Conservation (phyloP, 2,888 invertebrate genomes). For the Balanococcus diminutus region DNA sequence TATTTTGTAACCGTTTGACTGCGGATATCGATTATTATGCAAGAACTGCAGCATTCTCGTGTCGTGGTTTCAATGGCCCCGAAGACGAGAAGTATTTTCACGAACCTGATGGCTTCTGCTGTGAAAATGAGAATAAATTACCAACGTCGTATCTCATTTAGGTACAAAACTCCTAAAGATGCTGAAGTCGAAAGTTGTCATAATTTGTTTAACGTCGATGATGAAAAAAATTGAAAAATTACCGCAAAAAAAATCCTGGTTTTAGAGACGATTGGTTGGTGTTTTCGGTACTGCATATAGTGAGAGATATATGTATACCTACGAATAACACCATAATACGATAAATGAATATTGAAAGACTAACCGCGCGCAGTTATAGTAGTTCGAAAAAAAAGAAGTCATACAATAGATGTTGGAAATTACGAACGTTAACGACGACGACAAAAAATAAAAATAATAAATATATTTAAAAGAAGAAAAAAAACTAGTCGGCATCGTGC, state of each 20-base stretch:
- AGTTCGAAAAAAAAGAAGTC: neutral
- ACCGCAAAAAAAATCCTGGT: neutral
- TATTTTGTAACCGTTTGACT: no score
- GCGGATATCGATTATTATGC: no score
- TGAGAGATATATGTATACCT: neutral
- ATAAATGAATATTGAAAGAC: constrained; percentile 49
- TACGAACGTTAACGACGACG: constrained; percentile 17
- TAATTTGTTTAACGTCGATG: constrained; percentile 4
- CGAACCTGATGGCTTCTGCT: no score
- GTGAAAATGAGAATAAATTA: neutral
- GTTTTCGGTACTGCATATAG: neutral
- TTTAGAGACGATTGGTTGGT: neutral
- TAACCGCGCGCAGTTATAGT: constrained; percentile 41
- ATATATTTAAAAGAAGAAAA: constrained; percentile 20
- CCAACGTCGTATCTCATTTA: neutral
- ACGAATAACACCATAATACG: neutral
- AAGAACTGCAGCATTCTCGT: no score
- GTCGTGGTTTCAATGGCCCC: no score
- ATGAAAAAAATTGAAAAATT: neutral
- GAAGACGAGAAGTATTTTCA: no score
- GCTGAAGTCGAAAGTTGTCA: neutral
- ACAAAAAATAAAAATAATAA: constrained; percentile 37
- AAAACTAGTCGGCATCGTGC: constrained; percentile 36
- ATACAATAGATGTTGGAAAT: constrained; percentile 44
- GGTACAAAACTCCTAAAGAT: no score